phyloP scores from a whole-genome alignment of 2,797 vertebrate species.

The Coranthus polyacanthus region DNA sequence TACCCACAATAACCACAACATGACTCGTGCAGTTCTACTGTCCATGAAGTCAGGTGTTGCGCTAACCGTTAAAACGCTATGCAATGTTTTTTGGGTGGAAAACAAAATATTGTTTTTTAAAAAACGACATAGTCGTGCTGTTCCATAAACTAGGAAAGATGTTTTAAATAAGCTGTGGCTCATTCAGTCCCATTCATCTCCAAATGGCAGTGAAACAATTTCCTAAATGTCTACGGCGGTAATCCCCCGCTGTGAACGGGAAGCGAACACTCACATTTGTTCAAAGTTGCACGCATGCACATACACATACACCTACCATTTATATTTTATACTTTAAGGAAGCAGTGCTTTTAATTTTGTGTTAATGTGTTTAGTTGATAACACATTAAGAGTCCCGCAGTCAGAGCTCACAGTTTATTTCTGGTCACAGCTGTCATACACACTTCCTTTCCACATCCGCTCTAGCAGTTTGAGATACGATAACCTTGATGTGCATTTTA shows the following conservation, averaged over 20 bases:
- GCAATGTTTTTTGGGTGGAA: too few species aligned
- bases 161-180: not conserved
- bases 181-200: not conserved
- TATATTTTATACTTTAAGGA: constrained; percentile 6
- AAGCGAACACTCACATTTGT: constrained; percentile 9
- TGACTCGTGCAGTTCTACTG: too few species aligned
- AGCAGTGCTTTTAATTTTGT: constrained; percentile 12
- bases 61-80: too few species aligned
- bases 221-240: not conserved
- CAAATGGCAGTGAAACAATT: not conserved
- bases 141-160: too few species aligned
- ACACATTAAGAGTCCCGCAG: not conserved
- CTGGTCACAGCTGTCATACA: constrained; percentile 38
- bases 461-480: constrained; percentile 46
- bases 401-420: constrained; percentile 13
- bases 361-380: constrained; percentile 21
- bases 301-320: not conserved
- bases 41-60: too few species aligned
- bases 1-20: too few species aligned
- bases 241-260: not conserved
- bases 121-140: too few species aligned
- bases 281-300: constrained; percentile 4
- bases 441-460: constrained; percentile 28
- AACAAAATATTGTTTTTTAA: too few species aligned
- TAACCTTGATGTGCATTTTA: constrained; percentile 64